These are phyloP conservation scores for Liposcelis brunnea DNA, from an alignment of 2,888 invertebrate genomes.

Conservation along the genomic window DNA sequence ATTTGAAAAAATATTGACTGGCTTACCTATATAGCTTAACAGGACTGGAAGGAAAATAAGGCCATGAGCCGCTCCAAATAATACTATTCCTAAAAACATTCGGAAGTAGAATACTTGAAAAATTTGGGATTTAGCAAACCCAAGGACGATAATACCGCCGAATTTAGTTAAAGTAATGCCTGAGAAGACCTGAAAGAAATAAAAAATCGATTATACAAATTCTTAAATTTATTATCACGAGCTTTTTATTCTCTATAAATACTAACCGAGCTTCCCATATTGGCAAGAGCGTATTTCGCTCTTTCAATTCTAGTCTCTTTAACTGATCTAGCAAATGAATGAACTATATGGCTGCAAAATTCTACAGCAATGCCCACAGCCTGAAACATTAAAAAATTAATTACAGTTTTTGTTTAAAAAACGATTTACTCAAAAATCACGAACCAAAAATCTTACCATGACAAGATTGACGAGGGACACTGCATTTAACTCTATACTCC, in stretches of 20 bases:
- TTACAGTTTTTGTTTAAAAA: not conserved
- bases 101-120: constrained; percentile 92
- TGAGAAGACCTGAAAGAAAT: constrained; percentile 50
- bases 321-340: constrained; percentile 72
- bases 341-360: constrained; percentile 94
- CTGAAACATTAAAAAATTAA: constrained; percentile 29
- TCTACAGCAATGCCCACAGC: constrained; percentile 96
- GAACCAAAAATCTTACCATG: constrained; percentile 44
- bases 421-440: not conserved
- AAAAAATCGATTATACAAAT: constrained; percentile 8
- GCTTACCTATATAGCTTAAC: constrained; percentile 88
- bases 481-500: constrained; percentile 90
- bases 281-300: constrained; percentile 65
- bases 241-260: not conserved
- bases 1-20: no score
- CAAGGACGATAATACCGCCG: constrained; percentile 90
- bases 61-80: constrained; percentile 93
- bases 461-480: constrained; percentile 93
- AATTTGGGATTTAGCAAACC: constrained; percentile 94
- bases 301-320: constrained; percentile 52
- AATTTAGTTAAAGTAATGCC: constrained; percentile 98
- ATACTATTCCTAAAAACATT: constrained; percentile 94
- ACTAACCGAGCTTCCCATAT: constrained; percentile 80
- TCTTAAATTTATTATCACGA: no score
- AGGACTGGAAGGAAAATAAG: constrained; percentile 94